Evolutionary conservation across 2,888 invertebrate genomes (phyloP), one percentile per base, ranked within the genome.

Genomic region (Acanthosepion esculentum): DNA sequence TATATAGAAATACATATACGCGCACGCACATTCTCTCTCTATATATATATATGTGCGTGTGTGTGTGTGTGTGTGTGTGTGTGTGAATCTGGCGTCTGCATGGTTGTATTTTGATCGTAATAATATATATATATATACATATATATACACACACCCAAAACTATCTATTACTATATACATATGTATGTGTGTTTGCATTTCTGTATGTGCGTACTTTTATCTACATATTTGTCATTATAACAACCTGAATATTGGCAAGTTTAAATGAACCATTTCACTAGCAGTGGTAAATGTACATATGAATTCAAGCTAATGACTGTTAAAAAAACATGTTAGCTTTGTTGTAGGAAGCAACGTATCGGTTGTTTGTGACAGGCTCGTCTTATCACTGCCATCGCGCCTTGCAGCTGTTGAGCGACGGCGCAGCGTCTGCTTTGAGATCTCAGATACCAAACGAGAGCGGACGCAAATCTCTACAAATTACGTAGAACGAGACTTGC

Each of bases 241-340:
- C 78, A 78, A n/a, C n/a, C n/a, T 78, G n/a, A 78, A 78, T 78
- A 78, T 78, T 78, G 33, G 78, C 78, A 78, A 78, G 33, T 33
- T n/a, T 78, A 78, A 78, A 78, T 78, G 78, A 78, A 78, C 78
- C 78, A 78, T n/a, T 78, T 78, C 78, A 2, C 78, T n/a, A 78
- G 15, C n/a, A 33, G 33, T 15, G 78, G 33, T 78, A 78, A 15
- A 15, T 78, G n/a, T 78, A 78, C n/a, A 78, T n/a, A n/a, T 33
- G n/a, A 59, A 78, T 78, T 78, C n/a, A n/a, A 33, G 33, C 78
- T 78, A 78, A 78, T 78, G 78, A 78, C 78, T 78, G 78, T n/a
- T 78, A 78, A 10, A 78, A n/a, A 78, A 78, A 78, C 78, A 78
- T 78, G 78, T 78, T 33, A n/a, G n/a, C 78, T n/a, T 15, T 78